These are phyloP conservation scores for Agriotes lineatus DNA, from an alignment of 2,888 invertebrate species.

Conservation along the genomic window DNA sequence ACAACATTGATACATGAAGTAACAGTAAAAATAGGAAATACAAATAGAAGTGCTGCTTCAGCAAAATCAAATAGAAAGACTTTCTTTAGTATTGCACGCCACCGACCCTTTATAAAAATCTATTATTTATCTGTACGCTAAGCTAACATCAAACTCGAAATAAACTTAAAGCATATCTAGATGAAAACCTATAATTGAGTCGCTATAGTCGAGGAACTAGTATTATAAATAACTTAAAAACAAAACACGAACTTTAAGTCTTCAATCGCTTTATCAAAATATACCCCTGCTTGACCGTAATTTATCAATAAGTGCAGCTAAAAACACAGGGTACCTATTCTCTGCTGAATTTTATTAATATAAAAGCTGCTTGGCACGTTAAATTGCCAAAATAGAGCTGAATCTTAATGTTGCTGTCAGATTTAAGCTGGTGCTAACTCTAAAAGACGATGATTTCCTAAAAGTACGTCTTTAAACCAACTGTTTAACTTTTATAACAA, in stretches of 20 bases:
- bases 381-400: no score
- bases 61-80: conserved; percentile 29
- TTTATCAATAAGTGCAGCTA: conserved; percentile 19
- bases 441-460: no score
- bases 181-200: background rate
- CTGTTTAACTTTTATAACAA: no score
- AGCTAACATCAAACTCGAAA: conserved; percentile 38
- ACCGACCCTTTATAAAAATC: conserved; percentile 46
- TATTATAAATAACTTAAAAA: conserved; percentile 22
- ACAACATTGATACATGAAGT: conserved; percentile 34
- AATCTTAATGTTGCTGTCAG: no score
- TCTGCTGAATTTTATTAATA: background rate
- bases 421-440: no score
- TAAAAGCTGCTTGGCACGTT: no score
- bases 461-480: no score
- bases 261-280: conserved; percentile 17
- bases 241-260: conserved; percentile 5
- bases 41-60: conserved; percentile 12
- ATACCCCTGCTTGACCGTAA: conserved; percentile 10
- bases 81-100: conserved; percentile 47
- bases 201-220: conserved; percentile 8
- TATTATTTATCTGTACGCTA: conserved; percentile 7
- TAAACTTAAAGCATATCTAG: conserved; percentile 13
- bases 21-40: conserved; percentile 27
- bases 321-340: background rate